Percentiles rank a stretch among this genome's conserved stretches.
phyloP scores from a whole-genome alignment of 2,797 vertebrate species.

The Poecile montanus region DNA sequence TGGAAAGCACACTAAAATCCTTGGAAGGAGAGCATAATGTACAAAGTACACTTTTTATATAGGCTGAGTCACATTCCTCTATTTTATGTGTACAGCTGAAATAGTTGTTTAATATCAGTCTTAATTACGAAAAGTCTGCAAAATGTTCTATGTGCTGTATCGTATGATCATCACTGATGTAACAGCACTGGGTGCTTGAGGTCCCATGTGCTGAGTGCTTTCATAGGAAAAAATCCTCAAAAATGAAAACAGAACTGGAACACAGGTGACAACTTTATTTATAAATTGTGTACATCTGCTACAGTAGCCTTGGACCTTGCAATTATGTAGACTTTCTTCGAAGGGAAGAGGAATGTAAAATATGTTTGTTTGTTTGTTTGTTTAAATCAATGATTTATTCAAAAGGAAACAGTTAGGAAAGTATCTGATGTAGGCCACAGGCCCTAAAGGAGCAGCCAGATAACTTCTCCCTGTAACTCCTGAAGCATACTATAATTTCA shows the following conservation, averaged over 20 bases:
- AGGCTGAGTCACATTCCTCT: not conserved
- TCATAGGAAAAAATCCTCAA: not conserved
- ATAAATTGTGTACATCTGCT: not conserved
- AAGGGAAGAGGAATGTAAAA: not conserved
- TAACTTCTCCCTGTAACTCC: not conserved
- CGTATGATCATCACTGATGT: not conserved
- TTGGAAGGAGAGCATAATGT: not conserved
- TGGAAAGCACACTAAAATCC: not conserved
- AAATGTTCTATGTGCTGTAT: not conserved
- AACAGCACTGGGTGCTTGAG: not conserved
- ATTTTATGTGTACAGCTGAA: not conserved
- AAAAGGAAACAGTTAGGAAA: not conserved
- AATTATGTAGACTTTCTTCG: not conserved
- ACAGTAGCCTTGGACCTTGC: not conserved
- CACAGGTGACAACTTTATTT: not conserved
- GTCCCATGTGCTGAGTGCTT: not conserved
- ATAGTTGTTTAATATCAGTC: not conserved
- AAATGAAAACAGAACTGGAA: not conserved
- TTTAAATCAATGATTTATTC: not conserved
- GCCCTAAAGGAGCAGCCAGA: not conserved
- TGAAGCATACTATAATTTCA: not conserved
- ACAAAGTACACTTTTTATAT: not conserved
- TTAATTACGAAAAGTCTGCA: conserved; percentile 6
- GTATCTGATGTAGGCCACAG: not conserved
- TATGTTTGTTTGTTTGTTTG: not conserved